Percentiles rank a stretch among this genome's conserved stretches.
Evolutionary conservation across 2,113 vertebrate species (phyloP).

Genomic region (Ciconia stormi): DNA sequence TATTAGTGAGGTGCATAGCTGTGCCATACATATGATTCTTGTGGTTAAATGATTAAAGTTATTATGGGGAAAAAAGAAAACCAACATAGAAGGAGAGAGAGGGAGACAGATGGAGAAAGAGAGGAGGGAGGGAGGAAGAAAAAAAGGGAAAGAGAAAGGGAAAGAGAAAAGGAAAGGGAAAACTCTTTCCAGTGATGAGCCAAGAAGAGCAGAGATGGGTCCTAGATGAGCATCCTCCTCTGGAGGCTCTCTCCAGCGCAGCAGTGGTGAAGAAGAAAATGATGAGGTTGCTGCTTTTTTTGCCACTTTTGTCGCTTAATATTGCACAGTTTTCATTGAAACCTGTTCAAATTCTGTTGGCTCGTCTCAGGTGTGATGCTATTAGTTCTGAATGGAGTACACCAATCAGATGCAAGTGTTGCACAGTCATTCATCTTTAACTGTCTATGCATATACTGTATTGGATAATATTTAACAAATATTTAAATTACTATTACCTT

Average conservation of each 20-base stretch:
- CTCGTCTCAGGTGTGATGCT: neutral
- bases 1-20: neutral
- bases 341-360: neutral
- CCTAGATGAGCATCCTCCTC: neutral
- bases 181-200: neutral
- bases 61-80: neutral
- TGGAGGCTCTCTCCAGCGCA: fast-evolving
- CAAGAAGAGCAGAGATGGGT: neutral
- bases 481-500: neutral
- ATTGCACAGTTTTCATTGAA: neutral
- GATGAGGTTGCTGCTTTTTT: neutral
- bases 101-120: no score
- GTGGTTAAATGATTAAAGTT: neutral
- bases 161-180: neutral
- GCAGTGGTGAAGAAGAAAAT: neutral
- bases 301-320: fast-evolving
- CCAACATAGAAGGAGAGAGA: no score
- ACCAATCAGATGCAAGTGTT: neutral
- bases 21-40: neutral
- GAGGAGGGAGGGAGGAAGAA: no score
- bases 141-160: no score
- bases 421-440: neutral
- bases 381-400: neutral
- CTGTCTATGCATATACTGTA: neutral
- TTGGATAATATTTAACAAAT: neutral